phyloP scores from a whole-genome alignment of 2,113 vertebrate genomes.

The Symphodus melops region DNA sequence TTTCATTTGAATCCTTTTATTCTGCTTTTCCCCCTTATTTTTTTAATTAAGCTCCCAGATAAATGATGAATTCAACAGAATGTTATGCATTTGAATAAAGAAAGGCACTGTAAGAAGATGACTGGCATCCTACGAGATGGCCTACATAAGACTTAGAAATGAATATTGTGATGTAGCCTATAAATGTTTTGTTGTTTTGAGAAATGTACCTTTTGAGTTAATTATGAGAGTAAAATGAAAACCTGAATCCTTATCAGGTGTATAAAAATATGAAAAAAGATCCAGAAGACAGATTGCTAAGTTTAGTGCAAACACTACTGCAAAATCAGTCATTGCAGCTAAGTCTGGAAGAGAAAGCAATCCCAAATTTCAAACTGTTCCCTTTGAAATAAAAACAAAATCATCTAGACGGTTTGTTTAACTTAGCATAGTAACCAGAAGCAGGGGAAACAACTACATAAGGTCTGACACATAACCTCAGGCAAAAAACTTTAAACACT shows the following conservation, averaged over 20 bases:
- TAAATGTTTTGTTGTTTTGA: no score
- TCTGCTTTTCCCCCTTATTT: not conserved
- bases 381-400: not conserved
- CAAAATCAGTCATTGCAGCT: not conserved
- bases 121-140: no score
- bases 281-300: not conserved
- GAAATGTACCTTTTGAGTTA: no score
- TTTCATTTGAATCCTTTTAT: constrained; percentile 9
- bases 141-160: no score
- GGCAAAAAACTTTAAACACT: no score
- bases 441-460: not conserved
- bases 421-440: not conserved
- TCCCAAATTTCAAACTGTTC: not conserved
- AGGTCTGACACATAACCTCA: no score
- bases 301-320: not conserved
- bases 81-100: not conserved
- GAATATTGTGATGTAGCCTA: no score
- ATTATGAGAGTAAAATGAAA: not conserved
- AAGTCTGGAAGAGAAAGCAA: not conserved
- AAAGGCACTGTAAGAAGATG: not conserved
- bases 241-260: not conserved
- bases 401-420: not conserved
- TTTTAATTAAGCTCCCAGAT: not conserved
- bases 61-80: not conserved
- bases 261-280: not conserved